phyloP scores from a whole-genome alignment of 1,140 invertebrate genomes.

The Varroa destructor region DNA sequence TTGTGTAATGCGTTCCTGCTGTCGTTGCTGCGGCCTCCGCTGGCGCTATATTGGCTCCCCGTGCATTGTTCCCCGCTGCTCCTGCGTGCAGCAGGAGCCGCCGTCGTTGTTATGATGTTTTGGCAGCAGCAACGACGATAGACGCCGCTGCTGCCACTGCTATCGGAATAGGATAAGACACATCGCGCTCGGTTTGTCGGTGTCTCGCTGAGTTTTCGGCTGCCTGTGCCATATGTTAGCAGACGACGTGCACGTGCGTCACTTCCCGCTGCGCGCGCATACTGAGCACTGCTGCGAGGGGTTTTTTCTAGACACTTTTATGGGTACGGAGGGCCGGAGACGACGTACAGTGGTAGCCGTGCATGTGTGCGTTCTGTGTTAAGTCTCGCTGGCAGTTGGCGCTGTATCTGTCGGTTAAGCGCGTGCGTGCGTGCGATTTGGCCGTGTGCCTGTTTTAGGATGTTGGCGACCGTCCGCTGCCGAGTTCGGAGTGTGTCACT shows the following conservation, averaged over 20 bases:
- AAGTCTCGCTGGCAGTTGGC: background rate
- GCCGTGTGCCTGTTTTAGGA: too few relatives aligned
- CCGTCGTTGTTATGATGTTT: too few relatives aligned
- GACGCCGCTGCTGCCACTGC: background rate
- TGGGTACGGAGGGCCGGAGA: background rate
- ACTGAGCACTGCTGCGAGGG: background rate
- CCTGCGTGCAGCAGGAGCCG: too few relatives aligned
- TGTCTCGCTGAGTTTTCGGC: background rate
- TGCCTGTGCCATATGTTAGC: conserved; percentile 22
- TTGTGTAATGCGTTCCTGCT: background rate
- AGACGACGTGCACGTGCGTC: conserved; percentile 24
- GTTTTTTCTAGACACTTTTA: background rate
- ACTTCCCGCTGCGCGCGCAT: conserved; percentile 27
- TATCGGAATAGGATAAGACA: background rate
- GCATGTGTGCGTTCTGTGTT: background rate
- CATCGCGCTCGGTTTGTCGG: background rate
- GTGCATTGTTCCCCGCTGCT: too few relatives aligned
- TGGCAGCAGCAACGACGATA: too few relatives aligned
- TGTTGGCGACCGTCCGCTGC: too few relatives aligned
- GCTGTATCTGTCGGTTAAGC: too few relatives aligned
- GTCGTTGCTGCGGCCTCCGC: background rate
- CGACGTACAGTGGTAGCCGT: background rate
- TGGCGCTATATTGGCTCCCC: background rate
- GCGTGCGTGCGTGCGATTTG: too few relatives aligned
- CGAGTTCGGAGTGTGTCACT: too few relatives aligned